phyloP scores from a whole-genome alignment of 2,888 invertebrate species.

The Thecophora atra region DNA sequence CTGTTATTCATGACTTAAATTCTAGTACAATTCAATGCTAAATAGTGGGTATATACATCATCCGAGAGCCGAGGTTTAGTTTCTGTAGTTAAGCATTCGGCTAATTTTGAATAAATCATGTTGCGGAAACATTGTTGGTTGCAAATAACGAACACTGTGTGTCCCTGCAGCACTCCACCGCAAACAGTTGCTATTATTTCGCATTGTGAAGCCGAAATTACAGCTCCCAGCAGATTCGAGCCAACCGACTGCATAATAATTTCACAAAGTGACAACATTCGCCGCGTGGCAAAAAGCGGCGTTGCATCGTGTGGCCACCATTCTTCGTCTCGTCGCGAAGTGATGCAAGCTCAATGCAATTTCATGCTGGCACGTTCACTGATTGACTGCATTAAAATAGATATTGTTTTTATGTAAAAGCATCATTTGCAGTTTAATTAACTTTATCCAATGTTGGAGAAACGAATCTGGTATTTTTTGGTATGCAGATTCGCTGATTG shows the following conservation, averaged over 20 bases:
- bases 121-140: slow-evolving; percentile 1
- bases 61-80: not conserved
- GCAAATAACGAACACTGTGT: not conserved
- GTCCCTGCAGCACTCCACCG: not conserved
- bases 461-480: too few species aligned
- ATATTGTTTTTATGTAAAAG: not conserved
- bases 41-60: not conserved
- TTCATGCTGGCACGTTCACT: slow-evolving; percentile 8
- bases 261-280: slow-evolving; percentile 11
- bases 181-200: not conserved
- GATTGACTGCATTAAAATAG: not conserved
- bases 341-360: slow-evolving; percentile 6
- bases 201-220: not conserved
- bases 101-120: slow-evolving; percentile 10
- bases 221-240: not conserved
- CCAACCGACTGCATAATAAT: slow-evolving; percentile 18
- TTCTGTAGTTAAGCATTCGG: not conserved
- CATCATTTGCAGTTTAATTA: not conserved
- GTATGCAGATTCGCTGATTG: too few species aligned
- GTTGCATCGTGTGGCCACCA: not conserved
- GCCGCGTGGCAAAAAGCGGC: not conserved
- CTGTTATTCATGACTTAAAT: not conserved
- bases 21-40: not conserved
- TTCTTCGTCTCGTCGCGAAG: not conserved
- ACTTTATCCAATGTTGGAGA: not conserved